Evolutionary conservation across 2,888 invertebrate genomes (phyloP), one percentile per base, ranked within the genome.

Genomic region (Mellilla xanthometata): DNA sequence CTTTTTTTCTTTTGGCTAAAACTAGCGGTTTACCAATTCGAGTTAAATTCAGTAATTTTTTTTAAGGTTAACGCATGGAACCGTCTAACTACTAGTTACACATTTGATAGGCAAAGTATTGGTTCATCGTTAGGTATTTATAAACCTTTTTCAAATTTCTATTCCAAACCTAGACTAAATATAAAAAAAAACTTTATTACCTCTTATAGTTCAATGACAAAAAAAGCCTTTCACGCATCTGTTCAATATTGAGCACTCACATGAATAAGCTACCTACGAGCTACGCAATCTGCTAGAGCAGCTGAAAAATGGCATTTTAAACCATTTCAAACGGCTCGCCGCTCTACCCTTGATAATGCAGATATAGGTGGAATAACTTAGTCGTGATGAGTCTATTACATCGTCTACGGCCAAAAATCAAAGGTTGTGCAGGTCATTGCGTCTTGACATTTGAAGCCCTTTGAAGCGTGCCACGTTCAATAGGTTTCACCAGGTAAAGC

Each of bases 351-450:
- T 31, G 31, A 40, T 40, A 46, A 46, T 40, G 35, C 40, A 46
- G 13, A 46, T 19, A 40, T 31, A 35, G 26, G 33, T 31, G 38
- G 38, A 52, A 51, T 50, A 49, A 34, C 34, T 55, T 50, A 44
- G 36, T 27, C 45, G 27, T 39, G 40, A 51, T 39, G 45, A 45
- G 47, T 49, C 48, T 26, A 53, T 53, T 49, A 53, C 40, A 38
- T 48, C 43, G 58, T 55, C 55, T 58, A 45, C 41, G 41, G 36
- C 41, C 53, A 45, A 55, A 55, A 54, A 55, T 54, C 47, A 44
- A 58, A 58, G 59, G 56, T 65, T 60, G 52, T 46, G 31, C 38
- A 62, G 62, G 65, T 65, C 63, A 65, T 58, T 57, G 52, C 29
- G 34, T 35, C 47, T 47, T 57, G 54, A 58, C 57, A 54, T 68